phyloP scores from a whole-genome alignment of 2,113 vertebrate species.

The Chamaetylas fuelleborni region DNA sequence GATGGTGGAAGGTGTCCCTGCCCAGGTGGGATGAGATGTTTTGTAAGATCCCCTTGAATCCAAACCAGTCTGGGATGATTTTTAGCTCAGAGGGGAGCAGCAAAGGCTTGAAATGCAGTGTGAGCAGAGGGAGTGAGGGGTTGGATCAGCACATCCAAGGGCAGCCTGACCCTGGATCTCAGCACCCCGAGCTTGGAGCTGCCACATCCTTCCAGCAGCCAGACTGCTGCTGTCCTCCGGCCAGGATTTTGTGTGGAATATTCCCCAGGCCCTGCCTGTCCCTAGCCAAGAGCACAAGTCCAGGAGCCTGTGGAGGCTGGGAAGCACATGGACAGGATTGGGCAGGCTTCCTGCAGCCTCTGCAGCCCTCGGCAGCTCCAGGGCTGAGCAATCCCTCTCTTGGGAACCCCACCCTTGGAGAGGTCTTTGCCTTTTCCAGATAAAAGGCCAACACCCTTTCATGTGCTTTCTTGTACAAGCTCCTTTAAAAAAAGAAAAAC shows the following conservation, averaged over 20 bases:
- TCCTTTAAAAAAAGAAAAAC: not conserved
- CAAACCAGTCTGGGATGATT: not conserved
- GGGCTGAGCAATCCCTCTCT: not conserved
- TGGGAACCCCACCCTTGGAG: not conserved
- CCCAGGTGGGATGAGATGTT: not conserved
- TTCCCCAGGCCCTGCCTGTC: rapidly evolving
- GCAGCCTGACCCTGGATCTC: not conserved
- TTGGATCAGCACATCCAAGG: not conserved
- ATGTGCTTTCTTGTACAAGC: not conserved
- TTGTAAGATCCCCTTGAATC: not conserved
- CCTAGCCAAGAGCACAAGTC: not conserved
- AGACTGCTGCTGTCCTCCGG: rapidly evolving
- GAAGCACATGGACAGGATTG: not conserved
- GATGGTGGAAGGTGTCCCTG: rapidly evolving
- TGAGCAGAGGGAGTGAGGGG: not conserved
- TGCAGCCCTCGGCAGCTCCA: not conserved
- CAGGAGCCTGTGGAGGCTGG: not conserved
- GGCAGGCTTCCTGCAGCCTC: not conserved
- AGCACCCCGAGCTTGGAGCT: not conserved
- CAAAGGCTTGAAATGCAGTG: not conserved
- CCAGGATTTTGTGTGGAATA: not conserved
- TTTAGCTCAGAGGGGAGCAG: not conserved
- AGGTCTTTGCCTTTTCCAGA: not conserved
- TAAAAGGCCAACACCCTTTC: not conserved
- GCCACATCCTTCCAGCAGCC: not conserved